Evolutionary conservation across 2,113 vertebrate species (phyloP), one percentile per base, ranked within the genome.

Genomic region (Chaenocephalus aceratus): DNA sequence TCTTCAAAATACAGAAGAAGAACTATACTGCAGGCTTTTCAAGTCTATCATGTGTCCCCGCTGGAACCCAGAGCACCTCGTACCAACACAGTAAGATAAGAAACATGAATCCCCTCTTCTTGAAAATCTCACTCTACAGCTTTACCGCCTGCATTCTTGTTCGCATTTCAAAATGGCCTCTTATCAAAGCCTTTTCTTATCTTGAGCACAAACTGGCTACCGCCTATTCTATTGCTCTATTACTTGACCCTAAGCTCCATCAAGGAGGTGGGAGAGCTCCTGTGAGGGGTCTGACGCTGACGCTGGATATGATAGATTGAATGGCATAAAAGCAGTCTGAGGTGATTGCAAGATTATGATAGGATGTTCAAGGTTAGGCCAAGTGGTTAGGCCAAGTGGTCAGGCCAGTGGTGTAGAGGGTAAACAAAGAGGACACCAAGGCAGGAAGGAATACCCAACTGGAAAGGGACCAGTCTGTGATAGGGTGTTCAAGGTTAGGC

Each of bases 101-200:
- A 64, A 70, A 73, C 58, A 65, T 0, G 11, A 74, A 79, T 70
- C 48, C 56, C 46, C 14, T 58, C 36, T 63, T 60, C 65, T 76
- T 70, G 21, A 82, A 52, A 82, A 80, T 65, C 63, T 75, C 46
- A 36, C 51, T 73, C n/a, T n/a, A 30, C 61, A 69, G 61, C 45
- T 63, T 10, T 30, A 61, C 18, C 3, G 4, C 59, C 62, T 48
- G 46, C 45, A 76, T 61, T 74, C 64, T 69, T 48, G 48, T 68
- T 62, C 52, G 1, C 45, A 30, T 81, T 84, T 83, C 5, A 71
- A 76, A 70, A 73, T 56, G 18, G 60, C 67, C 46, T 67, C 58
- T 60, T 76, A 70, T 79, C 58, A 86, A 84, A 82, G 64, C 58
- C 18, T 77, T 41, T 75, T 71, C 74, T 79, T 75, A 80, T 82